A percentile compares a stretch with the other conserved stretches of the same genome.
phyloP scores from a whole-genome alignment of 1,140 invertebrate genomes.

The Aphaenogaster floridana region DNA sequence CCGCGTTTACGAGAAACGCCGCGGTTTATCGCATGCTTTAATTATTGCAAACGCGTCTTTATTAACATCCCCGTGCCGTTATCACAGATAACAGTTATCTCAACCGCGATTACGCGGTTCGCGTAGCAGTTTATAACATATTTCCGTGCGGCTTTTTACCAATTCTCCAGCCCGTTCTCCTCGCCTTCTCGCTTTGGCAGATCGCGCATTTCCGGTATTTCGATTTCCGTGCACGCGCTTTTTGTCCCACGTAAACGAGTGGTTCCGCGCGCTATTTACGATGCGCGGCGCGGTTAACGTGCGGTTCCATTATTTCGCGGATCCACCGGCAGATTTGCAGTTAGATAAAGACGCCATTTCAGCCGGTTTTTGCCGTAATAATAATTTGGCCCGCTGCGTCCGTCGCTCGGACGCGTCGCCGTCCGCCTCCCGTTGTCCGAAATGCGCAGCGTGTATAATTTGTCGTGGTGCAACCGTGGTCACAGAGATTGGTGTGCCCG shows the following conservation, averaged over 20 bases:
- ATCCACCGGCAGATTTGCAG: constrained; percentile 68
- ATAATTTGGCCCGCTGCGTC: constrained; percentile 78
- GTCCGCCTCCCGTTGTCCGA: constrained; percentile 13
- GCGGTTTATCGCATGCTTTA: constrained; percentile 40
- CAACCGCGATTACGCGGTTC: not conserved
- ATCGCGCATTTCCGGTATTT: constrained; percentile 42
- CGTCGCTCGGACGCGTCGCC: constrained; percentile 41
- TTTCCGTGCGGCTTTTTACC: not conserved
- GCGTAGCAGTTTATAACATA: not conserved
- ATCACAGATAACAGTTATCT: constrained; percentile 26
- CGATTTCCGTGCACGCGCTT: constrained; percentile 15
- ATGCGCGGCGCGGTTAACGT: constrained; percentile 23
- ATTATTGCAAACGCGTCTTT: constrained; percentile 33
- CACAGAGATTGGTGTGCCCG: constrained; percentile 30
- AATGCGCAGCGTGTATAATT: constrained; percentile 55
- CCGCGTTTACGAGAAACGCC: constrained; percentile 24
- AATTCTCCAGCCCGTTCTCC: not conserved
- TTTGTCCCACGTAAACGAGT: constrained; percentile 28
- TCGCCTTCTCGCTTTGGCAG: not conserved
- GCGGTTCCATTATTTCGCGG: constrained; percentile 69
- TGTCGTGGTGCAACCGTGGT: constrained; percentile 7
- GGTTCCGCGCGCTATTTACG: not conserved
- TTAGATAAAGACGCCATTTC: constrained; percentile 74
- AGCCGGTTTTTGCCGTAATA: constrained; percentile 82
- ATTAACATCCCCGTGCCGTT: constrained; percentile 22